phyloP scores from a whole-genome alignment of 2,888 invertebrate species.

The Brenthis ino region DNA sequence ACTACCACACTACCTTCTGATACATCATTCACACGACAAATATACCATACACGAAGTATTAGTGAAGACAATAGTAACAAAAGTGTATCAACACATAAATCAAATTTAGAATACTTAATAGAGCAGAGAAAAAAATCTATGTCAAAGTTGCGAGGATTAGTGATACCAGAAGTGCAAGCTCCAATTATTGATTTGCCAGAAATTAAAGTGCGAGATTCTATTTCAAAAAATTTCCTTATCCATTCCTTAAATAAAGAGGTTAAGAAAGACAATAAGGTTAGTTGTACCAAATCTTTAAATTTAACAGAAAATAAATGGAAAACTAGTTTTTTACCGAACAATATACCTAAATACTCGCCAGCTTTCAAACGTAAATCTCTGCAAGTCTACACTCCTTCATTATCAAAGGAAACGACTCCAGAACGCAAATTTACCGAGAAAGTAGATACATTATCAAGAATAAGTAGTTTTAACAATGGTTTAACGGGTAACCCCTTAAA shows the following conservation, averaged over 20 bases:
- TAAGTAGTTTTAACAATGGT: slow-evolving; percentile 49
- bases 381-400: slow-evolving; percentile 82
- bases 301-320: slow-evolving; percentile 74
- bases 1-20: slow-evolving; percentile 69
- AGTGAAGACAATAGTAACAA: slow-evolving; percentile 72
- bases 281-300: slow-evolving; percentile 55
- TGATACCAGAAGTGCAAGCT: slow-evolving; percentile 89
- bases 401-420: slow-evolving; percentile 77
- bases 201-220: slow-evolving; percentile 88
- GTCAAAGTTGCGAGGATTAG: slow-evolving; percentile 92
- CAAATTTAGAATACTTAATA: slow-evolving; percentile 87
- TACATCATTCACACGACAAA: slow-evolving; percentile 56
- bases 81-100: slow-evolving; percentile 77
- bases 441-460: slow-evolving; percentile 57
- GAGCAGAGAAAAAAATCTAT: slow-evolving; percentile 92
- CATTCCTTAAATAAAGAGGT: slow-evolving; percentile 60
- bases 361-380: slow-evolving; percentile 90
- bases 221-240: slow-evolving; percentile 71
- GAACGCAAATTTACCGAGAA: slow-evolving; percentile 67
- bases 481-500: slow-evolving; percentile 49
- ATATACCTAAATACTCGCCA: slow-evolving; percentile 90
- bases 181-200: slow-evolving; percentile 90
- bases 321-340: slow-evolving; percentile 70
- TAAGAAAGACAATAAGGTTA: slow-evolving; percentile 58
- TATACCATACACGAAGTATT: slow-evolving; percentile 69